Evolutionary conservation across 2,797 vertebrate species (phyloP), one percentile per base, ranked within the genome.

Genomic region (Champsocephalus esox): DNA sequence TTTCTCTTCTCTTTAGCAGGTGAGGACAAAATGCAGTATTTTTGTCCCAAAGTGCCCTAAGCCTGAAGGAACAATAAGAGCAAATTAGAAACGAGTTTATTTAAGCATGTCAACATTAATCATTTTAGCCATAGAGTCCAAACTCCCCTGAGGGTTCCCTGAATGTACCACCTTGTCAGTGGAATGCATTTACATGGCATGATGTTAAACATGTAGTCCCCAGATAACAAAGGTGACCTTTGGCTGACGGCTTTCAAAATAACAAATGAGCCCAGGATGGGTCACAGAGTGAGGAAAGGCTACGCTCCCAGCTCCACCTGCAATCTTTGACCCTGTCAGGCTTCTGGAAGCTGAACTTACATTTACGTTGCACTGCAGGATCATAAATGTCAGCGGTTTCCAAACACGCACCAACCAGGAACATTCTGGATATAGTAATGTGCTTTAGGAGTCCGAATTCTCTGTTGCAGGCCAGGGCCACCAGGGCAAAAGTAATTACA

Each of bases 401-500:
- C 70, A 81, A 62, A 73, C 66, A 81, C 44, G 34, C 34, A 38
- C 34, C 34, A 38, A 38, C 34, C 34, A 38, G 48, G 13, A 66
- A 38, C 78, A 75, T 48, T 70, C n/a, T 55, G 41, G 19, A 72
- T 68, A 74, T 70, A 73, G 79, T 72, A 76, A 84, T 66, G 58
- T 57, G 74, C 73, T 73, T 66, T 57, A 73, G 70, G 75, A 82
- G 61, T 80, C 71, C 64, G 60, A 83, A 66, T 77, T 76, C 51
- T 73, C 62, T 87, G 83, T 86, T 79, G 77, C 81, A 87, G 89
- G 85, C 83, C 90, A 87, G 75, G 86, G 85, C 77, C 81, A 84
- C 72, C 56, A 17, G 88, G 85, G 85, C 80, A 89, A 91, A 93
- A 91, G 84, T 88, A 93, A 93, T 93, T 90, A 89, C 83, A 84